Evolutionary conservation across 2,888 invertebrate species (phyloP).

Genomic region (Thysanoteuthis rhombus): DNA sequence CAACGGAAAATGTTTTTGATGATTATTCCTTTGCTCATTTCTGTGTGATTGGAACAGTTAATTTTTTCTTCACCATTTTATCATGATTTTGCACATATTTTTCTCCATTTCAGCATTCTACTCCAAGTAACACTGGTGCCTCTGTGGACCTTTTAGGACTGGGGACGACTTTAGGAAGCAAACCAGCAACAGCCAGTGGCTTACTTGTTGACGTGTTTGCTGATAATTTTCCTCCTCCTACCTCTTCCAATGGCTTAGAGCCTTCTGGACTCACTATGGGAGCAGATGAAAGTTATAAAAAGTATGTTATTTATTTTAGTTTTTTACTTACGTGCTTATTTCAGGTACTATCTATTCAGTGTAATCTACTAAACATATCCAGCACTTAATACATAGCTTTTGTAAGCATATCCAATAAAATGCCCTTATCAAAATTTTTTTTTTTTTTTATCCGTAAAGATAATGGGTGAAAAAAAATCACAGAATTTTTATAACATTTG

Average conservation of each 20-base stretch:
- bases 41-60: too few species aligned
- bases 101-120: slow-evolving; percentile 37
- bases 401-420: too few species aligned
- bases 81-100: slow-evolving; percentile 41
- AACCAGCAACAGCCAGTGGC: slow-evolving; percentile 64
- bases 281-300: slow-evolving; percentile 84
- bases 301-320: slow-evolving; percentile 70
- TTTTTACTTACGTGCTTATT: neutral
- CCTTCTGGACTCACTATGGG: slow-evolving; percentile 49
- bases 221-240: slow-evolving; percentile 62
- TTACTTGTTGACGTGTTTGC: slow-evolving; percentile 87
- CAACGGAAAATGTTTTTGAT: too few species aligned
- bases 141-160: slow-evolving; percentile 88
- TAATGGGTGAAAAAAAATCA: too few species aligned
- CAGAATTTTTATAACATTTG: too few species aligned
- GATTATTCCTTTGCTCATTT: too few species aligned
- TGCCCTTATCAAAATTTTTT: too few species aligned
- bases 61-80: neutral
- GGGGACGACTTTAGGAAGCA: slow-evolving; percentile 79
- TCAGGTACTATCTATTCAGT: too few species aligned
- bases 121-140: slow-evolving; percentile 54
- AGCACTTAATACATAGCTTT: too few species aligned
- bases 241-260: slow-evolving; percentile 50
- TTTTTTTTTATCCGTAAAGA: too few species aligned
- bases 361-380: neutral